Conservation (phyloP, 2,888 invertebrate genomes). For the Hyles lineata region DNA sequence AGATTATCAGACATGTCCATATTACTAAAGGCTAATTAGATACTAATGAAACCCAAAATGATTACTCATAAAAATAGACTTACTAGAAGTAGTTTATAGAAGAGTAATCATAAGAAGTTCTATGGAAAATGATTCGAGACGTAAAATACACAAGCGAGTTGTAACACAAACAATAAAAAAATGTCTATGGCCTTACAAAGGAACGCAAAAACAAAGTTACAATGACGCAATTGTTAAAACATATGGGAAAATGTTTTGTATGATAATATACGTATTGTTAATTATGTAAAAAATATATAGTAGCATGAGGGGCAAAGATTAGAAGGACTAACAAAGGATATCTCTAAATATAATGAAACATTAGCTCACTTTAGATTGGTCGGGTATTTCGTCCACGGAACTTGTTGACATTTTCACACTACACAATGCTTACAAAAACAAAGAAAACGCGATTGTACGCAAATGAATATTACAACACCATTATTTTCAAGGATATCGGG, state of each 20-base stretch:
- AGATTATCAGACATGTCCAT: too few species aligned
- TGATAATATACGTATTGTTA: neutral
- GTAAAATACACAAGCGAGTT: neutral
- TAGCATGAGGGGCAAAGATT: constrained; percentile 50
- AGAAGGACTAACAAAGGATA: constrained; percentile 48
- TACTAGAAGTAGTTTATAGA: too few species aligned
- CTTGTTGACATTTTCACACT: constrained; percentile 67
- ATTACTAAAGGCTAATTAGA: too few species aligned
- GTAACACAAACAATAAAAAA: neutral
- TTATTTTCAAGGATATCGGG: constrained; percentile 44
- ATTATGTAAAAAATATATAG: constrained; percentile 8
- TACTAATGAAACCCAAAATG: too few species aligned
- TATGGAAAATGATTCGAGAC: neutral
- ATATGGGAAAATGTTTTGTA: neutral
- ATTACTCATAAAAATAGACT: too few species aligned
- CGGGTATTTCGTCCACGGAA: constrained; percentile 76
- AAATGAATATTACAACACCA: constrained; percentile 47
- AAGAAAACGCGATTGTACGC: constrained; percentile 33
- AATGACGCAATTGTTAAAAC: constrained; percentile 34
- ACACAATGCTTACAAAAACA: constrained; percentile 32
- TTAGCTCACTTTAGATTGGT: constrained; percentile 71
- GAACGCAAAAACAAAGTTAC: constrained; percentile 20
- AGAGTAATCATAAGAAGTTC: too few species aligned
- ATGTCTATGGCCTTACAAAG: constrained; percentile 1
- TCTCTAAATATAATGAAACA: constrained; percentile 43